phyloP scores from a whole-genome alignment of 2,113 vertebrate genomes.

The Phoxinus phoxinus region DNA sequence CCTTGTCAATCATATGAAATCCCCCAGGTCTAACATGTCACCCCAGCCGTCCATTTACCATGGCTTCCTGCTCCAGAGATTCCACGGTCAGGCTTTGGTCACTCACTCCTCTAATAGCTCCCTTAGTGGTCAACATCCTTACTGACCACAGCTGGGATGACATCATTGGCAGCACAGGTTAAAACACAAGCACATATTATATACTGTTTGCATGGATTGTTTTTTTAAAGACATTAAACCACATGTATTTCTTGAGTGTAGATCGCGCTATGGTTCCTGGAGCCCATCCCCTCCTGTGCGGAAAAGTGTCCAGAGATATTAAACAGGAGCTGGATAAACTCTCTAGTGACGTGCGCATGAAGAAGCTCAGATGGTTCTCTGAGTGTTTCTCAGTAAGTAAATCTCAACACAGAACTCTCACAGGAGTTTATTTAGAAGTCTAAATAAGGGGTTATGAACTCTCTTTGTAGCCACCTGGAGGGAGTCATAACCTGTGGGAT shows the following conservation, averaged over 20 bases:
- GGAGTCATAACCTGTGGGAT: slow-evolving; percentile 95
- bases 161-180: slow-evolving; percentile 88
- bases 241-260: slow-evolving; percentile 57
- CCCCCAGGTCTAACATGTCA: slow-evolving; percentile 89
- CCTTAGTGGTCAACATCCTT: slow-evolving; percentile 88
- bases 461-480: slow-evolving; percentile 85
- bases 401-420: background rate
- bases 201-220: background rate
- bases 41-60: slow-evolving; percentile 90
- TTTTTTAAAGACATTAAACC: background rate
- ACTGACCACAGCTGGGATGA: slow-evolving; percentile 90
- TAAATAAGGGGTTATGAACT: slow-evolving; percentile 6
- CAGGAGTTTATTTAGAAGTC: background rate
- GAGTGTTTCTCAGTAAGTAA: slow-evolving; percentile 92
- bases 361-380: slow-evolving; percentile 94
- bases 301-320: slow-evolving; percentile 91
- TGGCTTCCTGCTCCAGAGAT: slow-evolving; percentile 97
- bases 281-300: slow-evolving; percentile 87
- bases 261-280: slow-evolving; percentile 86
- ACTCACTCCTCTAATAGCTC: slow-evolving; percentile 85
- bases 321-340: slow-evolving; percentile 94
- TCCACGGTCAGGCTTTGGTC: slow-evolving; percentile 98
- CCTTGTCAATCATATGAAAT: background rate
- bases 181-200: background rate
- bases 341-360: slow-evolving; percentile 72